A percentile compares a stretch with the other conserved stretches of the same genome.
These are phyloP conservation scores for Lutjanus argentimaculatus DNA, from an alignment of 2,797 vertebrate species.

Conservation along the genomic window DNA sequence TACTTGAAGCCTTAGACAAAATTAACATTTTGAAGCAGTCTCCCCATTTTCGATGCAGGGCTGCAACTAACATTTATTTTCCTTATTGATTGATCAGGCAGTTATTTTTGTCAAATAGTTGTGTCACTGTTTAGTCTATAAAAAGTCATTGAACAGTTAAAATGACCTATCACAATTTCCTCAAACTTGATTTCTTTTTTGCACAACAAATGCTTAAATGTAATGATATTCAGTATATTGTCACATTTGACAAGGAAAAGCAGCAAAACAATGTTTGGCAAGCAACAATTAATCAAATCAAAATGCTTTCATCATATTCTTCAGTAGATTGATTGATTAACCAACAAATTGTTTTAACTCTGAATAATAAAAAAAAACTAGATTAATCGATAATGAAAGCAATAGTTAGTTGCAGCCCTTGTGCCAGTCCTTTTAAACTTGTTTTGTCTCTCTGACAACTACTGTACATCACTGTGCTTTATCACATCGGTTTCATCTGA, in stretches of 20 bases:
- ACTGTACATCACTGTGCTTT: constrained; percentile 26
- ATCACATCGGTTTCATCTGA: constrained; percentile 43
- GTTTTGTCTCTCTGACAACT: not conserved
- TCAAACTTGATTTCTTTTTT: not conserved
- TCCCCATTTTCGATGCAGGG: not conserved
- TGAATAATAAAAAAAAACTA: not conserved
- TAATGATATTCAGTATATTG: not conserved
- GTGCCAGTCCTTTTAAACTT: not conserved
- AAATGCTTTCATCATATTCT: not conserved
- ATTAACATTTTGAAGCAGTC: not conserved
- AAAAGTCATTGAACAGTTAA: too few relatives aligned
- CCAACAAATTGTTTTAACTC: not conserved
- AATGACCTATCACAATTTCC: not conserved
- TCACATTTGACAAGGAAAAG: not conserved
- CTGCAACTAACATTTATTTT: not conserved
- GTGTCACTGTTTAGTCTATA: not conserved
- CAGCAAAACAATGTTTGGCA: not conserved
- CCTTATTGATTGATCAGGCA: not conserved
- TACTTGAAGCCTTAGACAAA: too few relatives aligned
- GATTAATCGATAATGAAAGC: not conserved
- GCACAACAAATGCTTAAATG: too few relatives aligned
- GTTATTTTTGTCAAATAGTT: not conserved
- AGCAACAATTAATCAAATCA: not conserved
- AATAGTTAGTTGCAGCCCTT: not conserved
- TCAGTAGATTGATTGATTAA: not conserved